A percentile compares a stretch with the other conserved stretches of the same genome.
phyloP scores from a whole-genome alignment of 2,888 invertebrate genomes.

The Morpho achilles region DNA sequence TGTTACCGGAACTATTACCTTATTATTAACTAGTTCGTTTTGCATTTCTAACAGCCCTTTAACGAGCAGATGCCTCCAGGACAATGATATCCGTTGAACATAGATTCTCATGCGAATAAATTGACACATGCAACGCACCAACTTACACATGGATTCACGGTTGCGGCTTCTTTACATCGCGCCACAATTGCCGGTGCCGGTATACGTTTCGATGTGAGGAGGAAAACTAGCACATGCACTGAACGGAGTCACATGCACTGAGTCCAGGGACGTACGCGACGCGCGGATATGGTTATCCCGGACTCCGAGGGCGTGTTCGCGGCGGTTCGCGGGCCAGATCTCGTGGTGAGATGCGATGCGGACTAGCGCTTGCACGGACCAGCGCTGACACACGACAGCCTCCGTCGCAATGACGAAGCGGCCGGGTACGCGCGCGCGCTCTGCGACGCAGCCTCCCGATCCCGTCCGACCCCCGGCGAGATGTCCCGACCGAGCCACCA shows the following conservation, averaged over 20 bases:
- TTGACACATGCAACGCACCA: slow-evolving; percentile 49
- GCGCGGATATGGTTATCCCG: slow-evolving; percentile 34
- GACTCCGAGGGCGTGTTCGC: slow-evolving; percentile 38
- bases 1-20: slow-evolving; percentile 37
- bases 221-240: slow-evolving; percentile 79
- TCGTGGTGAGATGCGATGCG: slow-evolving; percentile 45
- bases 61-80: slow-evolving; percentile 46
- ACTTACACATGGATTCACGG: slow-evolving; percentile 76
- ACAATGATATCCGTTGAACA: slow-evolving; percentile 54
- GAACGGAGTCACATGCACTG: slow-evolving; percentile 48
- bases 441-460: slow-evolving; percentile 70
- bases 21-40: slow-evolving; percentile 62
- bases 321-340: slow-evolving; percentile 42
- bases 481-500: slow-evolving; percentile 60
- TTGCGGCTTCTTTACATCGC: slow-evolving; percentile 73
- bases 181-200: slow-evolving; percentile 85
- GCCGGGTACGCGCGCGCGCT: slow-evolving; percentile 77
- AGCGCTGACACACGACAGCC: slow-evolving; percentile 76
- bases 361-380: slow-evolving; percentile 68
- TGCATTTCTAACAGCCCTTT: slow-evolving; percentile 51
- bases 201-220: slow-evolving; percentile 79
- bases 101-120: slow-evolving; percentile 53
- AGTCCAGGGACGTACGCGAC: slow-evolving; percentile 25
- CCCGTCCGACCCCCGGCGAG: slow-evolving; percentile 58
- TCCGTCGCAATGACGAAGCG: slow-evolving; percentile 78